A percentile compares a stretch with the other conserved stretches of the same genome.
Conservation (phyloP, 2,797 vertebrate genomes). For the Periophthalmus magnuspinnatus region DNA sequence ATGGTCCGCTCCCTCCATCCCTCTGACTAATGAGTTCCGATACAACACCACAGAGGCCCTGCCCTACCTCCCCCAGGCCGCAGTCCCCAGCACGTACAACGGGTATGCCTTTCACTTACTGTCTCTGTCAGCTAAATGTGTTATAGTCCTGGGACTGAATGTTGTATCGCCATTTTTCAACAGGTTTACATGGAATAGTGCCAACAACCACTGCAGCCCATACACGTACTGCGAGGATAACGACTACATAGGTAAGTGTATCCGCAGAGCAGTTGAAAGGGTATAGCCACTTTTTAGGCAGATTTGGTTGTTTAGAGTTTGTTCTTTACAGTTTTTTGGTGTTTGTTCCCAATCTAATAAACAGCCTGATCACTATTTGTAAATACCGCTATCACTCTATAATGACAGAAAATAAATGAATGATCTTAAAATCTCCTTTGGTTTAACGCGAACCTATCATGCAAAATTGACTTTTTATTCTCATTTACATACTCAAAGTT, state of each 20-base stretch:
- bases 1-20: slow-evolving; percentile 86
- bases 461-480: no score
- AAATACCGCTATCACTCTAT: no score
- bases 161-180: not conserved
- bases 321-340: no score
- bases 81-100: slow-evolving; percentile 75
- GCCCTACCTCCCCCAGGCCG: slow-evolving; percentile 80
- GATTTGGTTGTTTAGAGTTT: no score
- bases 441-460: no score
- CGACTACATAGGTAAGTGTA: slow-evolving; percentile 62
- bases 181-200: slow-evolving; percentile 77
- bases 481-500: no score
- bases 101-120: slow-evolving; percentile 70
- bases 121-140: not conserved
- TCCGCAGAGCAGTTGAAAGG: not conserved
- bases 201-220: slow-evolving; percentile 70
- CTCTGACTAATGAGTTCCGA: slow-evolving; percentile 87
- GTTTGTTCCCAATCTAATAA: no score
- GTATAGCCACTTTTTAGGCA: not conserved
- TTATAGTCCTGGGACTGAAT: not conserved
- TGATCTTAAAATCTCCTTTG: no score
- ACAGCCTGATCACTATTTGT: no score
- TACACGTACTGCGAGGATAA: slow-evolving; percentile 68
- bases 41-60: slow-evolving; percentile 84
- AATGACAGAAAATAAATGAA: no score